Percentiles rank a stretch among this genome's conserved stretches.
phyloP scores from a whole-genome alignment of 2,888 invertebrate genomes.

The Ganaspis brasiliensis region DNA sequence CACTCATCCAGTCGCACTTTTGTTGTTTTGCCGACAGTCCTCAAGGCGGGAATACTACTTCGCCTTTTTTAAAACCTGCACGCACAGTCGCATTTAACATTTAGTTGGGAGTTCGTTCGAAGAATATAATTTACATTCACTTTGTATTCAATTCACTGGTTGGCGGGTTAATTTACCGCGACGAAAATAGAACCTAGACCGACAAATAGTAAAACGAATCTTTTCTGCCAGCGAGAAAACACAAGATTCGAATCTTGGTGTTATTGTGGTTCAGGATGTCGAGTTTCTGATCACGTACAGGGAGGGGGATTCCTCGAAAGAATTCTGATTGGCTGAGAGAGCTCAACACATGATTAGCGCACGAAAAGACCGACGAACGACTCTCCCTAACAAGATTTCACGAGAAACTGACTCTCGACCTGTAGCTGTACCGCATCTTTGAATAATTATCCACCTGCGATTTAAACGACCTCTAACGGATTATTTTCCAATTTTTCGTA shows the following conservation, averaged over 20 bases:
- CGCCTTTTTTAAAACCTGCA: slow-evolving; percentile 13
- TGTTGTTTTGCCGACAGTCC: not conserved
- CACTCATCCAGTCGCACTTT: not conserved
- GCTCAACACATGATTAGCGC: too few relatives aligned
- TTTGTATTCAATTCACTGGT: slow-evolving; percentile 28
- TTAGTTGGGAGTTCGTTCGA: slow-evolving; percentile 7
- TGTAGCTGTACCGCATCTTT: too few relatives aligned
- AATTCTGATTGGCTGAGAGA: not conserved
- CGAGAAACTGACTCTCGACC: too few relatives aligned
- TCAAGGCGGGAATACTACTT: not conserved
- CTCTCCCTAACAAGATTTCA: too few relatives aligned
- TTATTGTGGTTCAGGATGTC: not conserved
- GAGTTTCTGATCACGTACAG: not conserved
- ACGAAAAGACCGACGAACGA: too few relatives aligned
- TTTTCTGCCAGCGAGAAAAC: too few relatives aligned
- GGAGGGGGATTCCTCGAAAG: not conserved
- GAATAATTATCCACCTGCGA: too few relatives aligned
- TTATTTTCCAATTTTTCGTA: too few relatives aligned
- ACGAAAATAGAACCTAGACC: slow-evolving; percentile 11
- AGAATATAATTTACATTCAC: slow-evolving; percentile 26
- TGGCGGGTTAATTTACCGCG: not conserved
- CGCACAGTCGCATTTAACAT: slow-evolving; percentile 21
- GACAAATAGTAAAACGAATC: slow-evolving; percentile 25
- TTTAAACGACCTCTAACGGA: too few relatives aligned
- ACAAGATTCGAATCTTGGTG: slow-evolving; percentile 3